These are phyloP conservation scores for Drosophila takahashii DNA, from an alignment of 1,140 invertebrate species.

Conservation along the genomic window DNA sequence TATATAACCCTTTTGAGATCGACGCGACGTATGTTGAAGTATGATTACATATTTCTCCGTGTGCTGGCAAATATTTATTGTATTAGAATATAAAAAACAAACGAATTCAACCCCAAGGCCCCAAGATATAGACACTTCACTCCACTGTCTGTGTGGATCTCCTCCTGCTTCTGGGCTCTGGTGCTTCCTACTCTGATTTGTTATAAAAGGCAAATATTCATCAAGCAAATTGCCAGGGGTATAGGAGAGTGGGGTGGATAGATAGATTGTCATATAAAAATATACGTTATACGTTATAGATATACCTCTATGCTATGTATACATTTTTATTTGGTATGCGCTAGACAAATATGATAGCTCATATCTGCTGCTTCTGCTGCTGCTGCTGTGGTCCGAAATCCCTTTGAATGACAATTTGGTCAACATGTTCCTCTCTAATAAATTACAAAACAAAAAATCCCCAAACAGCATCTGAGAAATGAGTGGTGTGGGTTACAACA, in stretches of 20 bases:
- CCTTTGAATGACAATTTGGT: conserved; percentile 82
- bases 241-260: background rate
- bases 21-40: conserved; percentile 58
- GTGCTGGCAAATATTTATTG: conserved; percentile 78
- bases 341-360: conserved; percentile 55
- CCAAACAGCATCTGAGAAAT: conserved; percentile 9
- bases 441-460: conserved; percentile 71
- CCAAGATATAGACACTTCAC: conserved; percentile 11
- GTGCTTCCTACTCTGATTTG: conserved; percentile 63
- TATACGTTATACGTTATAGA: conserved; percentile 15
- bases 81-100: conserved; percentile 69
- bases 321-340: conserved; percentile 13
- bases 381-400: conserved; percentile 48
- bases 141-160: conserved; percentile 19
- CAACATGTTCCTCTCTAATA: conserved; percentile 81
- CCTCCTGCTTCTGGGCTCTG: conserved; percentile 12
- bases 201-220: conserved; percentile 79
- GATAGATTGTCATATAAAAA: conserved; percentile 36
- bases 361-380: conserved; percentile 39
- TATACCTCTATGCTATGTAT: conserved; percentile 20
- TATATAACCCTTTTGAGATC: conserved; percentile 55
- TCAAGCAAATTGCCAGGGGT: conserved; percentile 66
- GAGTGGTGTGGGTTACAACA: background rate
- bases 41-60: conserved; percentile 74
- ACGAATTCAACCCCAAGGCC: conserved; percentile 7